Percentiles rank a stretch among this genome's conserved stretches.
Conservation (phyloP, 1,140 invertebrate species). For the Bombus waltoni region DNA sequence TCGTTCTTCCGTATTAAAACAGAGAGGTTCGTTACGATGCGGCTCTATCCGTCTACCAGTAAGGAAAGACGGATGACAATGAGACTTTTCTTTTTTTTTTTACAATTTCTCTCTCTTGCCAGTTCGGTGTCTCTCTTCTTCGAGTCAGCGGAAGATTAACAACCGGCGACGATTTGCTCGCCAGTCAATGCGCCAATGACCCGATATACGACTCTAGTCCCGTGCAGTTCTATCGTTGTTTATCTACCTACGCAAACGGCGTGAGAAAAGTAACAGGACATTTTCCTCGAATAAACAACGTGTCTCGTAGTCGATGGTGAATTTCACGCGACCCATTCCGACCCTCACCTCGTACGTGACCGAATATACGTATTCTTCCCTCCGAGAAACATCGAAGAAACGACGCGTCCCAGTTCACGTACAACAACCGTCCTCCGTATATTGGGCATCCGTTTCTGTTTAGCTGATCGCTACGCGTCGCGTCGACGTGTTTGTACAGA, state of each 20-base stretch:
- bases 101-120: background rate
- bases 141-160: conserved; percentile 12
- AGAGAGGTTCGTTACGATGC: background rate
- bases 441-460: conserved; percentile 54
- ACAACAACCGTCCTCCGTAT: conserved; percentile 18
- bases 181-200: background rate
- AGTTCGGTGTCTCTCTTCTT: background rate
- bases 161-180: background rate
- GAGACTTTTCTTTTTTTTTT: background rate
- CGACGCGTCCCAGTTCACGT: conserved; percentile 55
- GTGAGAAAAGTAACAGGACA: background rate
- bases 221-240: background rate
- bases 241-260: background rate
- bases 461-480: conserved; percentile 15
- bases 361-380: conserved; percentile 48
- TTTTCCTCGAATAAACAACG: conserved; percentile 52
- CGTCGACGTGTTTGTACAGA: background rate
- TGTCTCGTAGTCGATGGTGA: conserved; percentile 42
- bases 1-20: conserved; percentile 3
- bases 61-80: background rate
- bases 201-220: background rate
- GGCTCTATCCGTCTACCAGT: background rate
- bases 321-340: conserved; percentile 37
- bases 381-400: conserved; percentile 27
- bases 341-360: conserved; percentile 46